These are phyloP conservation scores for Aphelenchoides fujianensis DNA, from an alignment of 1,140 invertebrate species.

Conservation along the genomic window DNA sequence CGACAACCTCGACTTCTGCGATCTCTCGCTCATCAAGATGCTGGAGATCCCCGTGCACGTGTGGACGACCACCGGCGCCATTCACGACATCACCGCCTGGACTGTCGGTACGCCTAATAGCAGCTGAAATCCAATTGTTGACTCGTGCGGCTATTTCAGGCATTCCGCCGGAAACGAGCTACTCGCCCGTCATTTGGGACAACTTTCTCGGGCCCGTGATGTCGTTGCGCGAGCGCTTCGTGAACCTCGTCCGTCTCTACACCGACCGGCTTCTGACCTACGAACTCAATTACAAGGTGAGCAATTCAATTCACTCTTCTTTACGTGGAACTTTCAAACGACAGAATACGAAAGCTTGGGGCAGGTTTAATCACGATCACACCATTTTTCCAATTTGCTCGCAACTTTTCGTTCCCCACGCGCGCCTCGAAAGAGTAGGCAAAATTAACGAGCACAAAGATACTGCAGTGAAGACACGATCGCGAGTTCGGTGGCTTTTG, in stretches of 20 bases:
- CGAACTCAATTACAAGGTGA: too few relatives aligned
- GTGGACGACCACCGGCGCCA: constrained; percentile 41
- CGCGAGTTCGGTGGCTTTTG: too few relatives aligned
- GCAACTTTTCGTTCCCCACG: constrained; percentile 29
- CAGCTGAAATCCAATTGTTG: too few relatives aligned
- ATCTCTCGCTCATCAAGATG: constrained; percentile 31
- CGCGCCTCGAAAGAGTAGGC: too few relatives aligned
- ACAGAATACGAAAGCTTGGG: too few relatives aligned
- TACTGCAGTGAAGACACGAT: too few relatives aligned
- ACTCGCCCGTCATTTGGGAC: constrained; percentile 18
- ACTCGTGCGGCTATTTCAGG: too few relatives aligned
- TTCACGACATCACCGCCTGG: constrained; percentile 31
- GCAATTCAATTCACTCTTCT: too few relatives aligned
- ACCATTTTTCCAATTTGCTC: constrained; percentile 29
- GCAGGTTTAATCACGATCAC: too few relatives aligned
- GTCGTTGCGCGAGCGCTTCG: neutral
- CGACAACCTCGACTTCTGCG: constrained; percentile 41
- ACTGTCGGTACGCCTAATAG: too few relatives aligned
- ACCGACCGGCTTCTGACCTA: neutral
- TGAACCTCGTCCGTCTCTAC: constrained; percentile 6
- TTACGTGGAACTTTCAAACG: too few relatives aligned
- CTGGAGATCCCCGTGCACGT: constrained; percentile 30
- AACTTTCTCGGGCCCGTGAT: constrained; percentile 18
- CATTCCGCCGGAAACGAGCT: constrained; percentile 18
- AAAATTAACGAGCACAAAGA: too few relatives aligned